Evolutionary conservation across 2,797 vertebrate species (phyloP).

Genomic region (Hydrocynus forskahlii): DNA sequence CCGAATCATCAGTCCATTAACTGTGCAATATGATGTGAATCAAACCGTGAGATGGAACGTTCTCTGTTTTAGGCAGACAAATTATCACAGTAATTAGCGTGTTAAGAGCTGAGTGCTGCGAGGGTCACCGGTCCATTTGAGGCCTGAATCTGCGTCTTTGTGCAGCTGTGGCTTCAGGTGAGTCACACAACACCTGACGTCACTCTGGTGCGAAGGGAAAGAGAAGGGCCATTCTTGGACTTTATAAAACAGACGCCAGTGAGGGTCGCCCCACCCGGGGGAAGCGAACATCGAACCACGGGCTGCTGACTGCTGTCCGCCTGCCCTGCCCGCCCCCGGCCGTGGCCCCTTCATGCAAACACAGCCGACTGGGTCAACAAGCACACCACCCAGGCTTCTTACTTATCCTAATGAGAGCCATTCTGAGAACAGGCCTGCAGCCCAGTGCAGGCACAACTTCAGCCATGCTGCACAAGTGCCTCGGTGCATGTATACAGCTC

Average conservation of each 20-base stretch:
- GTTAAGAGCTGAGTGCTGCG: constrained; percentile 13
- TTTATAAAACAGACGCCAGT: background rate
- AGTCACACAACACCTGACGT: constrained; percentile 17
- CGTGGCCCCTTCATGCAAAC: background rate
- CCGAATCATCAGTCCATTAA: constrained; percentile 23
- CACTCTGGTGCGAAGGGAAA: background rate
- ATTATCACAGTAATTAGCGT: constrained; percentile 18
- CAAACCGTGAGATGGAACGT: constrained; percentile 8
- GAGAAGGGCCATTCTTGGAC: constrained; percentile 11
- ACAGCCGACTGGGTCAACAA: background rate
- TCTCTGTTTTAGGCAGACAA: constrained; percentile 3
- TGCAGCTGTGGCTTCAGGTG: constrained; percentile 17
- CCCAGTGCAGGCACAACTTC: background rate
- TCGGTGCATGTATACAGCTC: background rate
- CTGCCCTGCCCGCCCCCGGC: background rate
- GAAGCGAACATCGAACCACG: background rate
- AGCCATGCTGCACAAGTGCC: background rate
- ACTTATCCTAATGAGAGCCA: background rate
- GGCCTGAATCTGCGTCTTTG: constrained; percentile 29
- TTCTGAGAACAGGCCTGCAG: background rate
- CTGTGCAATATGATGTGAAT: constrained; percentile 1
- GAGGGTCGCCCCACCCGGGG: background rate
- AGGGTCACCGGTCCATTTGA: background rate
- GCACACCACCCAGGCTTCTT: background rate
- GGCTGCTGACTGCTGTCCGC: background rate